phyloP scores from a whole-genome alignment of 2,113 vertebrate species.

The Syngnathus floridae region DNA sequence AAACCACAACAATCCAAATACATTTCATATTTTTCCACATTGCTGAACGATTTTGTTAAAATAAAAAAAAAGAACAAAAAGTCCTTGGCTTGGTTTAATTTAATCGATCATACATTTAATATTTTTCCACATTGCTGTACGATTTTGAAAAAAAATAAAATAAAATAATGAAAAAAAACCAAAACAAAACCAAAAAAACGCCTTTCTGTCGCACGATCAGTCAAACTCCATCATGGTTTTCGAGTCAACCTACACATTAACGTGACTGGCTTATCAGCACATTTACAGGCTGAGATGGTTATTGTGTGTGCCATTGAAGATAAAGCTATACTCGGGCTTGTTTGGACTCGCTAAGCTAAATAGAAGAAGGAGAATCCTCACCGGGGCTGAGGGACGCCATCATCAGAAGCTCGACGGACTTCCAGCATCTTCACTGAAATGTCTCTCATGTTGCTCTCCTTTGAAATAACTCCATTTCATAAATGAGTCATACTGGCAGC shows the following conservation, averaged over 20 bases:
- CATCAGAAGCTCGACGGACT: slow-evolving; percentile 6
- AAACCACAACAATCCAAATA: no score
- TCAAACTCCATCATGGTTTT: slow-evolving; percentile 33
- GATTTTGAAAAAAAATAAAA: no score
- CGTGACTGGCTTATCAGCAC: slow-evolving; percentile 33
- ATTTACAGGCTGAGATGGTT: slow-evolving; percentile 12
- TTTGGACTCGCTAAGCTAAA: slow-evolving; percentile 33
- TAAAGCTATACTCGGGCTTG: slow-evolving; percentile 19
- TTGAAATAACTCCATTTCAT: slow-evolving; percentile 17
- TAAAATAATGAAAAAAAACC: not conserved
- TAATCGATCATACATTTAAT: no score
- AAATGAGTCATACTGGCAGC: not conserved
- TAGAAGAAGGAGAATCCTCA: slow-evolving; percentile 12
- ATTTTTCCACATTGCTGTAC: no score
- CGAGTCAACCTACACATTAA: slow-evolving; percentile 23
- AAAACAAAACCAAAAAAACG: no score
- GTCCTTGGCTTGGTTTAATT: slow-evolving; percentile 2
- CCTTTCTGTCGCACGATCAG: slow-evolving; percentile 22
- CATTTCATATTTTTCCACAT: no score
- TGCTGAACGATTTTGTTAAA: no score
- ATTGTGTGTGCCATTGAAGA: slow-evolving; percentile 34
- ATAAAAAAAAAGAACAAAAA: slow-evolving; percentile 21
- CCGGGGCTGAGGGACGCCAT: slow-evolving; percentile 5
- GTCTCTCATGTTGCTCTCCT: slow-evolving; percentile 2
- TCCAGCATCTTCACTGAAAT: slow-evolving; percentile 6